Evolutionary conservation across 2,797 vertebrate species (phyloP).

Genomic region (Remorina albescens): DNA sequence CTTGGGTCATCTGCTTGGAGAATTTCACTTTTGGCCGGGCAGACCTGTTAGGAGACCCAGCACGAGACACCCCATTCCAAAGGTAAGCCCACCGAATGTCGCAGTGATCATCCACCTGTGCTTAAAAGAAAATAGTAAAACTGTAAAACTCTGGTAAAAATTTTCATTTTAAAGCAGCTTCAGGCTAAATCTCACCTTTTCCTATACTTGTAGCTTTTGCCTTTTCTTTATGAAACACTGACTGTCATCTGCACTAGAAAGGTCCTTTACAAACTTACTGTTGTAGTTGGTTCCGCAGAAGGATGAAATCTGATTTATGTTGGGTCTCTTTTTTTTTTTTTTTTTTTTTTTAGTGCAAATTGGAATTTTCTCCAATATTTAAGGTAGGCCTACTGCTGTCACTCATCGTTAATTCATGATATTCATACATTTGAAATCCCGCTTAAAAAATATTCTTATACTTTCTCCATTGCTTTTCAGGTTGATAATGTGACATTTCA

Average conservation of each 20-base stretch:
- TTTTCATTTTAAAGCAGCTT: neutral
- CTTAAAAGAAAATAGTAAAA: neutral
- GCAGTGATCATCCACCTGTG: neutral
- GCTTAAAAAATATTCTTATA: slow-evolving; percentile 10
- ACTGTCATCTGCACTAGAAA: neutral
- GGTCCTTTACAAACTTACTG: neutral
- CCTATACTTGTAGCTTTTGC: neutral
- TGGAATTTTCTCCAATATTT: slow-evolving; percentile 55
- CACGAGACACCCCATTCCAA: neutral
- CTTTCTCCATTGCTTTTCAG: slow-evolving; percentile 44
- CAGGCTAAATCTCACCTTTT: neutral
- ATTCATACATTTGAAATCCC: neutral
- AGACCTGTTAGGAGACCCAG: neutral
- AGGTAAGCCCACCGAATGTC: slow-evolving; percentile 5
- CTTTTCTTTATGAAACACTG: neutral
- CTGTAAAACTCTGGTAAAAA: too few species aligned
- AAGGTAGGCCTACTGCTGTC: slow-evolving; percentile 52
- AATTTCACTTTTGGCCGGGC: neutral
- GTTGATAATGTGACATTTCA: slow-evolving; percentile 63
- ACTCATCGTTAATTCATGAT: neutral
- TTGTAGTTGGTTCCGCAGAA: neutral
- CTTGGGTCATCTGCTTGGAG: neutral
- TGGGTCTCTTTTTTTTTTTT: accelerated
- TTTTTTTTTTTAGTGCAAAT: slow-evolving; percentile 47
- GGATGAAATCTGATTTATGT: neutral